Evolutionary conservation across 2,888 invertebrate species (phyloP).

Genomic region (Campaea margaritaria): DNA sequence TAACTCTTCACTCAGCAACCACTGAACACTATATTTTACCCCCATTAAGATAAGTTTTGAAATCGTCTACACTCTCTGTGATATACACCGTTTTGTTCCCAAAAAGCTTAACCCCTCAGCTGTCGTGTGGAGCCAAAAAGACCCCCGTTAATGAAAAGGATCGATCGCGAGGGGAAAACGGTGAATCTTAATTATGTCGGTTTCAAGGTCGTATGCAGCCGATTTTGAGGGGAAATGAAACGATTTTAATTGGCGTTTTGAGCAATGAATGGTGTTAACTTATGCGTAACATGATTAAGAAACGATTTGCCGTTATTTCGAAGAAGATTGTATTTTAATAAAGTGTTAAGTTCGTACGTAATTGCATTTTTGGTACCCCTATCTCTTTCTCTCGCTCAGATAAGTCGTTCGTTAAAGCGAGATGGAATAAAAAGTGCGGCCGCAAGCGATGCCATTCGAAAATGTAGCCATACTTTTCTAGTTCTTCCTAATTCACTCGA

Average conservation of each 20-base stretch:
- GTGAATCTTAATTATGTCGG: slow-evolving; percentile 70
- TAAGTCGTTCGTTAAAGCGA: too few relatives aligned
- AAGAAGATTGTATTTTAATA: not conserved
- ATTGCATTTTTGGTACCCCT: not conserved
- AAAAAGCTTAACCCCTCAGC: slow-evolving; percentile 54
- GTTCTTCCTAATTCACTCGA: too few relatives aligned
- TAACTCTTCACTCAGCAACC: not conserved
- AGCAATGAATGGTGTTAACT: slow-evolving; percentile 16
- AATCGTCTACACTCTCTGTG: slow-evolving; percentile 28
- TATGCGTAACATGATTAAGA: slow-evolving; percentile 12
- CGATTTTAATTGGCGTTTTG: slow-evolving; percentile 33
- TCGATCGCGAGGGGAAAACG: slow-evolving; percentile 68
- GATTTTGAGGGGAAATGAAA: slow-evolving; percentile 29
- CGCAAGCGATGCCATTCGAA: too few relatives aligned
- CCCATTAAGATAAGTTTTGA: slow-evolving; percentile 30
- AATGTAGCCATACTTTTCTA: too few relatives aligned
- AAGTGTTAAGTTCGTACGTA: too few relatives aligned
- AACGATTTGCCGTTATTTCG: slow-evolving; percentile 10
- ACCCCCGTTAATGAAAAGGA: slow-evolving; percentile 68
- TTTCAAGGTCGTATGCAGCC: slow-evolving; percentile 71
- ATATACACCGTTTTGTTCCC: slow-evolving; percentile 33
- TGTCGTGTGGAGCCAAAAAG: slow-evolving; percentile 56
- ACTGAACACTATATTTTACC: slow-evolving; percentile 41
- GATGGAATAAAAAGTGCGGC: too few relatives aligned
- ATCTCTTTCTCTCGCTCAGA: not conserved